Evolutionary conservation across 2,113 vertebrate genomes (phyloP).

Genomic region (Neodon shergylaensis): DNA sequence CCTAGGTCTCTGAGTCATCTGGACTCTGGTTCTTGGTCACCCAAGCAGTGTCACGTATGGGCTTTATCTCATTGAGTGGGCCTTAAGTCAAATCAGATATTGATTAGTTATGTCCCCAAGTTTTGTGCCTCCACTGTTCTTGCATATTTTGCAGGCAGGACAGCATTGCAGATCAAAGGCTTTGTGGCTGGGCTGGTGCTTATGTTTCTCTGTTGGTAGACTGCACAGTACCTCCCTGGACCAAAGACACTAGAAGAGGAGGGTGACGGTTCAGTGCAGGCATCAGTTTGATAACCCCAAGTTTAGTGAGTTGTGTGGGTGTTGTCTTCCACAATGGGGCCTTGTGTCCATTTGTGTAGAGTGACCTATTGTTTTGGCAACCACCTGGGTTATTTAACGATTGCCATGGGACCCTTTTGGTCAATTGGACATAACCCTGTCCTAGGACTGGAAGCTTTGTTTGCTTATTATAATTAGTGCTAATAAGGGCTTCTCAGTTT

Average conservation of each 20-base stretch:
- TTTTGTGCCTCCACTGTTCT: not conserved
- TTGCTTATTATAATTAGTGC: not conserved
- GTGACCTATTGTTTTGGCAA: not conserved
- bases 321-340: not conserved
- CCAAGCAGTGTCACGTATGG: not conserved
- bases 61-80: not conserved
- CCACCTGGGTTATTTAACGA: not conserved
- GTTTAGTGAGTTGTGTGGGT: not conserved
- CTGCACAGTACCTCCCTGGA: not conserved
- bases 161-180: not conserved
- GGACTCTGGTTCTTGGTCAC: not conserved
- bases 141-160: not conserved
- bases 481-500: constrained; percentile 32
- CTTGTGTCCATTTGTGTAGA: not conserved
- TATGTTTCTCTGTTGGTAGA: not conserved
- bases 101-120: not conserved
- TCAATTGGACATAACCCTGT: not conserved
- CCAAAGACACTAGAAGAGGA: not conserved
- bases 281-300: not conserved
- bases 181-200: not conserved
- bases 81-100: not conserved
- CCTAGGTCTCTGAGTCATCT: not conserved
- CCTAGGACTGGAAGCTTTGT: not conserved
- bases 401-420: not conserved
- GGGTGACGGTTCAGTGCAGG: not conserved